Evolutionary conservation across 1,140 invertebrate genomes (phyloP).

Genomic region (Drosophila funebris): DNA sequence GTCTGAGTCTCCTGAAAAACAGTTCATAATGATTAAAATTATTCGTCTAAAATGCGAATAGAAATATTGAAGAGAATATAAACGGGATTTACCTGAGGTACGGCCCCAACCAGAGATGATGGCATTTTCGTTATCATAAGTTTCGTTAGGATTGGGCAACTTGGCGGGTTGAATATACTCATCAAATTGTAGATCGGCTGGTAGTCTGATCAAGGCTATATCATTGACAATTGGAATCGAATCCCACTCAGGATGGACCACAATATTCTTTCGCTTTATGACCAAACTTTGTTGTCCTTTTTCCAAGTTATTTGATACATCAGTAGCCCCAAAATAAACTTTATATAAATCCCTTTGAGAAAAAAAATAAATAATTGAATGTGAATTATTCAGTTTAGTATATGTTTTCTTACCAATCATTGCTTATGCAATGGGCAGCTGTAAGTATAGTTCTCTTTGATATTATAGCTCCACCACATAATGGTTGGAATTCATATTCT

Average conservation of each 20-base stretch:
- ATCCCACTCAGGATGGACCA: background rate
- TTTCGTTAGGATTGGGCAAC: background rate
- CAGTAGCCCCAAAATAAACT: constrained; percentile 10
- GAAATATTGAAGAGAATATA: too few relatives aligned
- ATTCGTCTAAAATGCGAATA: background rate
- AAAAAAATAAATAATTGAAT: background rate
- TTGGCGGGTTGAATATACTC: constrained; percentile 16
- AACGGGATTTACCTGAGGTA: background rate
- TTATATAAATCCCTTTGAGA: background rate
- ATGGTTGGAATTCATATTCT: background rate
- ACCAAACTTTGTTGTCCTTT: background rate
- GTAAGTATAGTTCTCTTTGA: constrained; percentile 12
- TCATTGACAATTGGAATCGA: background rate
- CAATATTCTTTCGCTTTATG: background rate
- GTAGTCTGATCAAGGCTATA: constrained; percentile 29
- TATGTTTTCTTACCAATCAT: background rate
- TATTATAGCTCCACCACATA: constrained; percentile 7
- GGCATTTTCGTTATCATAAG: background rate
- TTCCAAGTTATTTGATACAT: constrained; percentile 4
- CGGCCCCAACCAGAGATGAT: constrained; percentile 20
- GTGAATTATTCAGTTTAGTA: background rate
- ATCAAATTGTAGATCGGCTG: constrained; percentile 6
- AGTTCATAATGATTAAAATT: background rate
- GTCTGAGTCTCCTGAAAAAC: too few relatives aligned
- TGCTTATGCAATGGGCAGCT: background rate